Evolutionary conservation across 2,113 vertebrate genomes (phyloP).

Genomic region (Scolopax mira): DNA sequence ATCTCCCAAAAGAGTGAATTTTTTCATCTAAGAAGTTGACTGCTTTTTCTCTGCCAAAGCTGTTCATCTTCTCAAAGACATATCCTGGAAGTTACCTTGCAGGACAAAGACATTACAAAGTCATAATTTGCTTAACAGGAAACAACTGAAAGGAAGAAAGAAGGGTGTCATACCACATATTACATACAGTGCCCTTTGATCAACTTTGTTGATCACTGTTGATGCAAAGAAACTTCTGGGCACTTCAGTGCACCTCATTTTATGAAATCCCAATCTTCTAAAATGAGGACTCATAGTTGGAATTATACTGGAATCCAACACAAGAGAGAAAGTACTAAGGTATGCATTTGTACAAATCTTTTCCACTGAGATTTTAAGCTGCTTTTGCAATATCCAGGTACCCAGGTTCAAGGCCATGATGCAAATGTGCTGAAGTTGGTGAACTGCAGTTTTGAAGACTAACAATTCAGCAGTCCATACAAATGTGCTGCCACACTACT

Average conservation of each 20-base stretch:
- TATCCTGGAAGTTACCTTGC: not conserved
- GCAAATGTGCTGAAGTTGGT: not conserved
- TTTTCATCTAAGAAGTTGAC: constrained; percentile 4
- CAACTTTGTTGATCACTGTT: not conserved
- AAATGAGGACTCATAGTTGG: not conserved
- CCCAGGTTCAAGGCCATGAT: not conserved
- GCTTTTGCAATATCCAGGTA: not conserved
- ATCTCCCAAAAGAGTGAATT: constrained; percentile 17
- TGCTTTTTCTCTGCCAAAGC: constrained; percentile 19
- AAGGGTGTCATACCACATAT: not conserved
- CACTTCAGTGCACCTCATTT: not conserved
- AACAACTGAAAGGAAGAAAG: not conserved
- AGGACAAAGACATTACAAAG: not conserved
- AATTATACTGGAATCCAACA: not conserved
- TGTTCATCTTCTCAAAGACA: not conserved
- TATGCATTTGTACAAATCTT: not conserved
- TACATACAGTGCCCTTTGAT: not conserved
- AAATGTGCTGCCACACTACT: not conserved
- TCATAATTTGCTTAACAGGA: not conserved
- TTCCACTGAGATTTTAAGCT: not conserved
- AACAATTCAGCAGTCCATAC: not conserved
- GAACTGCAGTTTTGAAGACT: not conserved
- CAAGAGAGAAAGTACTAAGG: not conserved
- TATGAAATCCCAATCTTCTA: not conserved
- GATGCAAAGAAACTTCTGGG: not conserved